phyloP scores from a whole-genome alignment of 2,888 invertebrate species.

The Adelphocoris suturalis region DNA sequence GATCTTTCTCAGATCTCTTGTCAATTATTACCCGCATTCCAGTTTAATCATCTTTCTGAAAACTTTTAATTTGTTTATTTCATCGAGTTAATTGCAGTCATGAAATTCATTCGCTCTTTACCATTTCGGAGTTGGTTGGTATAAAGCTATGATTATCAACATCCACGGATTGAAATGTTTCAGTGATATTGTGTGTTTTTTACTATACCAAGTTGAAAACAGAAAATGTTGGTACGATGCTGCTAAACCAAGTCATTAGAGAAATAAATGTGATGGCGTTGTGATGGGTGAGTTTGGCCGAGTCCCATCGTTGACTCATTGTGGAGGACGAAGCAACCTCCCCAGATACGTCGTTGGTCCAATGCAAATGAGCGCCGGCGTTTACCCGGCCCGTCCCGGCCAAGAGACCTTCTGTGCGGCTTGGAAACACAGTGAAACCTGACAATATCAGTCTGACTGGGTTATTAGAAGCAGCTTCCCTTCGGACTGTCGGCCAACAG shows the following conservation, averaged over 20 bases:
- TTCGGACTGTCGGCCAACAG: constrained; percentile 5
- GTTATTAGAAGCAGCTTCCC: constrained; percentile 26
- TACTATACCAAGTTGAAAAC: too few relatives aligned
- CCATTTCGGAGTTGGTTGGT: too few relatives aligned
- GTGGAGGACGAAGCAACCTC: neutral
- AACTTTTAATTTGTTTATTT: too few relatives aligned
- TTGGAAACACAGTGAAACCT: constrained; percentile 1
- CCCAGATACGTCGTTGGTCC: neutral
- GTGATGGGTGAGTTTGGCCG: neutral
- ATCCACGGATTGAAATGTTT: too few relatives aligned
- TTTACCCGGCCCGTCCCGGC: neutral
- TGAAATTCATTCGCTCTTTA: too few relatives aligned
- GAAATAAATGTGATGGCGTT: neutral
- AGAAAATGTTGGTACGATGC: too few relatives aligned
- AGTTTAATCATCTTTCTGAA: too few relatives aligned
- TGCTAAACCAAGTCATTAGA: neutral
- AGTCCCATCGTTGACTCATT: constrained; percentile 10
- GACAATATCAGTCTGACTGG: constrained; percentile 31
- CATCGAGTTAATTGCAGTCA: too few relatives aligned
- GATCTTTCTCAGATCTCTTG: too few relatives aligned
- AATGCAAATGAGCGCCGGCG: constrained; percentile 22
- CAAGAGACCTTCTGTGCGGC: constrained; percentile 10
- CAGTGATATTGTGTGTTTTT: too few relatives aligned
- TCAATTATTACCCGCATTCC: too few relatives aligned
- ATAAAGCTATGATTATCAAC: too few relatives aligned